These are phyloP conservation scores for Drosophila tripunctata DNA, from an alignment of 2,888 invertebrate species.

Conservation along the genomic window DNA sequence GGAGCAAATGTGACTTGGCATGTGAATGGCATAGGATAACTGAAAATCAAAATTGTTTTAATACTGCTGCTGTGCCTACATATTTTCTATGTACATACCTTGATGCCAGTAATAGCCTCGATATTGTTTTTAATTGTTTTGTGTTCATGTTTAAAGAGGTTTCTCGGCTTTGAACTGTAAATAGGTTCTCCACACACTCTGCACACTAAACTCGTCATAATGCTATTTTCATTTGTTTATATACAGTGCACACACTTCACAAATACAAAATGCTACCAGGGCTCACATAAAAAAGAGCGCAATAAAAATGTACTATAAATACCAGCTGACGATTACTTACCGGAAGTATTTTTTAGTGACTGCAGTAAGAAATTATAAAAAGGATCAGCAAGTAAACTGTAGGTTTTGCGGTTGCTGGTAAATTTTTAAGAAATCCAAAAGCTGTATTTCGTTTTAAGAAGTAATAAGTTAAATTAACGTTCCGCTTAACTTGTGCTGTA, in stretches of 20 bases:
- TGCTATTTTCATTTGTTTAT: too few relatives aligned
- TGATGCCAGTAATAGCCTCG: slow-evolving; percentile 47
- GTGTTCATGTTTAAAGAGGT: slow-evolving; percentile 45
- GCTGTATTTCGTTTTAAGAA: too few relatives aligned
- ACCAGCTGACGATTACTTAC: neutral
- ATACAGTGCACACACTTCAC: neutral
- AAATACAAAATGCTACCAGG: slow-evolving; percentile 6
- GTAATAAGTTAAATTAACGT: too few relatives aligned
- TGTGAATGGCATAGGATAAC: slow-evolving; percentile 16
- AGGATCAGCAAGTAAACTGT: too few relatives aligned
- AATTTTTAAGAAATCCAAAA: too few relatives aligned
- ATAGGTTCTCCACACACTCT: slow-evolving; percentile 60
- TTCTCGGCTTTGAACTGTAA: slow-evolving; percentile 47
- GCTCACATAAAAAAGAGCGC: neutral
- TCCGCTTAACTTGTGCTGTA: too few relatives aligned
- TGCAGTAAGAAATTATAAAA: too few relatives aligned
- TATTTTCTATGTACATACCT: slow-evolving; percentile 22
- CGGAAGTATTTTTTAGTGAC: neutral
- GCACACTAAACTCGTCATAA: slow-evolving; percentile 40
- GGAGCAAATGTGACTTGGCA: slow-evolving; percentile 59
- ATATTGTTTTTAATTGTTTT: slow-evolving; percentile 35
- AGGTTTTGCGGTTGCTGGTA: too few relatives aligned
- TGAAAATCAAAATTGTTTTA: slow-evolving; percentile 9
- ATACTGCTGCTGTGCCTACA: neutral
- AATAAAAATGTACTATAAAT: slow-evolving; percentile 5